Evolutionary conservation across 2,888 invertebrate genomes (phyloP).

Genomic region (Drosophila subquinaria): DNA sequence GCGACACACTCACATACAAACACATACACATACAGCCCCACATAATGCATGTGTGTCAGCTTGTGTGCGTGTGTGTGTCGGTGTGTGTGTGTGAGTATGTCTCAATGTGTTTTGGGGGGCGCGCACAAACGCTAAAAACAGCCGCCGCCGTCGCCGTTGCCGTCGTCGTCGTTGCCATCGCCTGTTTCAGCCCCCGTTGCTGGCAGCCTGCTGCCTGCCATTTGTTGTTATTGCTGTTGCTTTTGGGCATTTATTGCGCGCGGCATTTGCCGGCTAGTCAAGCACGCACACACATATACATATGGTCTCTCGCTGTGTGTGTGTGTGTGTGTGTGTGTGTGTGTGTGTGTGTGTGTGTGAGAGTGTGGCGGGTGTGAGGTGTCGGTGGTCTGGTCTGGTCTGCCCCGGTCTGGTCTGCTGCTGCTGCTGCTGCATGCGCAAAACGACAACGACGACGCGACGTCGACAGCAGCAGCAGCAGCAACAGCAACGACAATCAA

Average conservation of each 20-base stretch:
- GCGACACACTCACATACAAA: slow-evolving; percentile 47
- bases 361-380: slow-evolving; percentile 53
- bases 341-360: slow-evolving; percentile 22
- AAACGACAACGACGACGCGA: slow-evolving; percentile 42
- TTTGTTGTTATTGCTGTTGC: slow-evolving; percentile 22
- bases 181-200: slow-evolving; percentile 44
- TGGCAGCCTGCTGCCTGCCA: slow-evolving; percentile 36
- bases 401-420: too few relatives aligned
- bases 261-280: slow-evolving; percentile 69
- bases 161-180: slow-evolving; percentile 26
- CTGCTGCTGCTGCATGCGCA: slow-evolving; percentile 52
- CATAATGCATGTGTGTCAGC: slow-evolving; percentile 36
- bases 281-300: slow-evolving; percentile 51
- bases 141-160: slow-evolving; percentile 63
- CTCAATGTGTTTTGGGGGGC: slow-evolving; percentile 60
- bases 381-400: slow-evolving; percentile 54
- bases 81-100: slow-evolving; percentile 22
- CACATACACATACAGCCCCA: slow-evolving; percentile 2
- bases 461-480: slow-evolving; percentile 36
- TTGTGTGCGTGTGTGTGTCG: slow-evolving; percentile 12
- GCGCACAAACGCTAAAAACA: slow-evolving; percentile 78
- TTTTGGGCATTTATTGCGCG: slow-evolving; percentile 70
- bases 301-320: slow-evolving; percentile 22
- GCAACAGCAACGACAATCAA: slow-evolving; percentile 73
- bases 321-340: slow-evolving; percentile 25